These are phyloP conservation scores for Pelagia noctiluca DNA, from an alignment of 30 jellyfish, hydroid and myxozoan genomes.

Conservation along the genomic window DNA sequence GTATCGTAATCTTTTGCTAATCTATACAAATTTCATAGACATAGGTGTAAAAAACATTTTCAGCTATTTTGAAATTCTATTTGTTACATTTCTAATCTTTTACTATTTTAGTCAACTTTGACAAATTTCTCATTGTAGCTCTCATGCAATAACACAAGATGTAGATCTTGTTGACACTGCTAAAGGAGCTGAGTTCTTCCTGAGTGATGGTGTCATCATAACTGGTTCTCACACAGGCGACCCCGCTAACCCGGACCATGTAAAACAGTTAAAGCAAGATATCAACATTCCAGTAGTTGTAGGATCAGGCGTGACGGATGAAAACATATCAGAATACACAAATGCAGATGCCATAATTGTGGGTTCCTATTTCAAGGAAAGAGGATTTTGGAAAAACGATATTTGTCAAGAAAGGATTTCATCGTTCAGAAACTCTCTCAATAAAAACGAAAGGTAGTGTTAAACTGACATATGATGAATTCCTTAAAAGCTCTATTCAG, in stretches of 20 bases:
- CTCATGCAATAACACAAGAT: constrained; percentile 80
- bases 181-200: constrained; percentile 84
- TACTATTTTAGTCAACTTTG: too few species aligned
- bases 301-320: constrained; percentile 76
- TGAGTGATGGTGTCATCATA: constrained; percentile 78
- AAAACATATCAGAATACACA: constrained; percentile 42
- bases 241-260: constrained; percentile 46
- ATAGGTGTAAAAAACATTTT: too few species aligned
- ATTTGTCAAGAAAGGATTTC: constrained; percentile 24
- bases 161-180: constrained; percentile 57
- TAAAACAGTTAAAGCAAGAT: constrained; percentile 8
- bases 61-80: too few species aligned
- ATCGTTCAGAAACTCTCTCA: constrained; percentile 16
- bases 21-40: too few species aligned
- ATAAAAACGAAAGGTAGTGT: not conserved
- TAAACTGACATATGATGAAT: too few species aligned
- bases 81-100: too few species aligned
- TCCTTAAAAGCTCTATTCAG: too few species aligned
- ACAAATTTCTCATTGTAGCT: constrained; percentile 46
- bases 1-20: too few species aligned
- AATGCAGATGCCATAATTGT: constrained; percentile 72
- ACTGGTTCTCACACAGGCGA: constrained; percentile 89
- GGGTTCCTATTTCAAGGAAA: constrained; percentile 82
- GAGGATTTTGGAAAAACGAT: constrained; percentile 77
- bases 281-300: constrained; percentile 62